These are phyloP conservation scores for Mythimna vitellina DNA, from an alignment of 2,888 invertebrate genomes.

Conservation along the genomic window DNA sequence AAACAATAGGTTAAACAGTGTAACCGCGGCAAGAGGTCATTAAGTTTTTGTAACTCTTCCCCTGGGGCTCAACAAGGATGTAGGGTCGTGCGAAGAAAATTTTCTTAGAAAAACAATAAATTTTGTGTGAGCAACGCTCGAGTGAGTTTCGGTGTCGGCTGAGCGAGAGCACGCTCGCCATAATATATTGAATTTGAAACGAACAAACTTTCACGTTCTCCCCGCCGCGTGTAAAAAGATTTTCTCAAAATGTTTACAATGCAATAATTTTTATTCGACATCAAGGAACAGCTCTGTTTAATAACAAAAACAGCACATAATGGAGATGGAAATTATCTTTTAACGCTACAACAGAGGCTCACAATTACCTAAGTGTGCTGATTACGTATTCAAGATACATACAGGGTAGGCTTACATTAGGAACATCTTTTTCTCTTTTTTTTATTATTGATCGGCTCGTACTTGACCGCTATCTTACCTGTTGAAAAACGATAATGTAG, in stretches of 20 bases:
- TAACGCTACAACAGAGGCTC: conserved; percentile 32
- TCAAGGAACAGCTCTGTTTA: conserved; percentile 70
- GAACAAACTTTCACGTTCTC: conserved; percentile 89
- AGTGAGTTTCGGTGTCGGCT: conserved; percentile 90
- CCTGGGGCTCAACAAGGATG: conserved; percentile 78
- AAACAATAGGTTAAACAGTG: conserved; percentile 72
- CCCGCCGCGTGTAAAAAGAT: conserved; percentile 87
- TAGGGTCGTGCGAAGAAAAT: conserved; percentile 85
- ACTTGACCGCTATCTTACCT: too few species aligned
- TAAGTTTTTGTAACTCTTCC: conserved; percentile 82
- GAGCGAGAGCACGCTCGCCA: conserved; percentile 89
- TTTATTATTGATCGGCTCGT: too few species aligned
- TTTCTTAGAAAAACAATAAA: conserved; percentile 91
- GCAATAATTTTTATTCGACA: conserved; percentile 83
- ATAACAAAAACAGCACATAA: conserved; percentile 43
- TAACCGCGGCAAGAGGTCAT: conserved; percentile 78
- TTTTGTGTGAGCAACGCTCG: conserved; percentile 89
- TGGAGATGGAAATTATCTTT: conserved; percentile 47
- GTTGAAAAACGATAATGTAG: too few species aligned
- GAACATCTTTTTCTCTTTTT: conserved; percentile 15
- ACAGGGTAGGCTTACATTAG: conserved; percentile 10
- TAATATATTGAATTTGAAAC: conserved; percentile 91
- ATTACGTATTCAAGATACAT: conserved; percentile 51
- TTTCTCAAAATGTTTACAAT: conserved; percentile 87
- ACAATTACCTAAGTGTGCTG: conserved; percentile 49